phyloP scores from a whole-genome alignment of 2,113 vertebrate species.

The Nannobrachium achirus region DNA sequence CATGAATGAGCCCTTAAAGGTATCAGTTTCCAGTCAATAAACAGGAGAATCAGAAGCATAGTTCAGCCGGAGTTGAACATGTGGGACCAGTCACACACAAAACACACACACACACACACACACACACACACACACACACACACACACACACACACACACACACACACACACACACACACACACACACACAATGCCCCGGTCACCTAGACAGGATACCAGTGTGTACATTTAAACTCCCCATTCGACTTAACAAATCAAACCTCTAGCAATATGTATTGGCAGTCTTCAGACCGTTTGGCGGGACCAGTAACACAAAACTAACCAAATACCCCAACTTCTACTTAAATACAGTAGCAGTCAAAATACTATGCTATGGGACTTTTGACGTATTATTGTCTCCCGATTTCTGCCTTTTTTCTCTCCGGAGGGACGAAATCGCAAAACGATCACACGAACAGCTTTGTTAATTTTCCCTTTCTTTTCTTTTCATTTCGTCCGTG shows the following conservation, averaged over 20 bases:
- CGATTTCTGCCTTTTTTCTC: constrained; percentile 21
- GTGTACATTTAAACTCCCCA: constrained; percentile 45
- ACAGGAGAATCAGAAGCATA: constrained; percentile 59
- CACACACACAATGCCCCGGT: not conserved
- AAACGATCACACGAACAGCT: constrained; percentile 31
- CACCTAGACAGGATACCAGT: constrained; percentile 22
- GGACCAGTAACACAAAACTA: constrained; percentile 50
- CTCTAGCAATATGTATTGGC: constrained; percentile 31
- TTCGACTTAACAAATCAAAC: constrained; percentile 52
- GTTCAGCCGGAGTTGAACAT: constrained; percentile 74
- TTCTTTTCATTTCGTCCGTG: not conserved
- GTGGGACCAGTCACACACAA: constrained; percentile 53
- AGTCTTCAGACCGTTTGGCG: not conserved
- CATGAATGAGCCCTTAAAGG: constrained; percentile 76
- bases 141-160: constrained; percentile 1
- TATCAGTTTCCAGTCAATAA: constrained; percentile 76
- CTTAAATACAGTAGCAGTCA: constrained; percentile 55
- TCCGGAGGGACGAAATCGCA: constrained; percentile 7
- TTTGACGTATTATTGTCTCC: constrained; percentile 40
- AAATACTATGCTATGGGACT: constrained; percentile 63
- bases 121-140: constrained; percentile 32
- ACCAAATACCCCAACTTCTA: constrained; percentile 40
- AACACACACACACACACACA: constrained; percentile 22
- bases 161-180: not conserved
- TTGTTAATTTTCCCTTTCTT: not conserved